Conservation (phyloP, 2,797 vertebrate genomes). For the Cyprinella venusta region DNA sequence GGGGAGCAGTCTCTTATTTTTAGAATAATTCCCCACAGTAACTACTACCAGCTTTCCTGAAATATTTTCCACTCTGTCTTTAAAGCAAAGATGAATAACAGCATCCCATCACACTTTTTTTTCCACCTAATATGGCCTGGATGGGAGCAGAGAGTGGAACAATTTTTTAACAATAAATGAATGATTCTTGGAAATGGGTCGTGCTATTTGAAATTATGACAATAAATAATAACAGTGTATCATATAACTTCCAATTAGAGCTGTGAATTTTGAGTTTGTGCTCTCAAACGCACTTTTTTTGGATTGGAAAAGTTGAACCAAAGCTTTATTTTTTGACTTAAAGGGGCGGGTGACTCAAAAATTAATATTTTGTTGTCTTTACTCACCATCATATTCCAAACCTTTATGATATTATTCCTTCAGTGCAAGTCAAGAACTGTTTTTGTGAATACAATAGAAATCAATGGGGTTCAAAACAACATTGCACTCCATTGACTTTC, state of each 20-base stretch:
- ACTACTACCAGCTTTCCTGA: conserved; percentile 75
- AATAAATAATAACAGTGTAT: not conserved
- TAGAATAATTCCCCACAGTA: conserved; percentile 75
- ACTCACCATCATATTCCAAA: not conserved
- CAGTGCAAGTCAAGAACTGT: not conserved
- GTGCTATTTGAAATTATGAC: not conserved
- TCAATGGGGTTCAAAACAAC: not conserved
- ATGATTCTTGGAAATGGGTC: not conserved
- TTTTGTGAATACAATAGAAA: not conserved
- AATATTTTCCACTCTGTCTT: conserved; percentile 77
- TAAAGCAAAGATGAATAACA: conserved; percentile 69
- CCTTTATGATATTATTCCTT: not conserved
- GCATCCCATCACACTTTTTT: conserved; percentile 52
- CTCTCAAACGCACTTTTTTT: not conserved
- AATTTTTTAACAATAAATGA: conserved; percentile 4
- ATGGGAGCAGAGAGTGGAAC: conserved; percentile 22
- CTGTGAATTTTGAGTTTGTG: not conserved
- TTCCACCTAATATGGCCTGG: conserved; percentile 30
- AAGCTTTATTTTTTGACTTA: not conserved
- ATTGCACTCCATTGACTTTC: not conserved
- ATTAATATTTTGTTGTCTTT: not conserved
- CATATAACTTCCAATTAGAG: not conserved
- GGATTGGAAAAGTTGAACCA: not conserved
- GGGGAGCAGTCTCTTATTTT: conserved; percentile 72
- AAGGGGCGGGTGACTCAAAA: not conserved